phyloP scores from a whole-genome alignment of 2,888 invertebrate species.

The Lepidocyrtinus sp. region DNA sequence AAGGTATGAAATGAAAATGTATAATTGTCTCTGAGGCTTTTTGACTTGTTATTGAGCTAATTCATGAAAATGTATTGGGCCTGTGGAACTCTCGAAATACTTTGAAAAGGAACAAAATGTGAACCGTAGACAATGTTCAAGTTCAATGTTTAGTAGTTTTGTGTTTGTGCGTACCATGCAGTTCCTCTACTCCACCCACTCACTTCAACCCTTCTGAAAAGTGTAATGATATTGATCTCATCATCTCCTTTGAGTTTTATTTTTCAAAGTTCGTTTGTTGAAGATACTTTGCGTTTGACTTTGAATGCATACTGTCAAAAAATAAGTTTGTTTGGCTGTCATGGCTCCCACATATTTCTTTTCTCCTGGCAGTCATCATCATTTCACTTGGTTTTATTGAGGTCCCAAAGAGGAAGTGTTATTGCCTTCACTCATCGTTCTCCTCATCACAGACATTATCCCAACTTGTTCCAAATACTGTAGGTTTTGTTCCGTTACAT shows the following conservation, averaged over 20 bases:
- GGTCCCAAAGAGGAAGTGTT: constrained; percentile 32
- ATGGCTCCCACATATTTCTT: background rate
- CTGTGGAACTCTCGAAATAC: too few species aligned
- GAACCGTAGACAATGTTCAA: too few species aligned
- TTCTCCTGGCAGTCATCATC: background rate
- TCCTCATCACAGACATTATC: background rate
- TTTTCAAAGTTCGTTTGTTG: too few species aligned
- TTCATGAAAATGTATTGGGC: too few species aligned
- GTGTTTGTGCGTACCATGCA: constrained; percentile 20
- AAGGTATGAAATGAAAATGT: background rate
- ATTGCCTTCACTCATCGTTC: constrained; percentile 18
- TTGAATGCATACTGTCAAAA: constrained; percentile 3
- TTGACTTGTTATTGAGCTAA: too few species aligned
- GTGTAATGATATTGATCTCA: background rate
- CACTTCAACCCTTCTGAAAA: constrained; percentile 13
- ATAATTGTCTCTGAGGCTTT: too few species aligned
- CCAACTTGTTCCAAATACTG: background rate
- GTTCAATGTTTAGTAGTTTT: too few species aligned
- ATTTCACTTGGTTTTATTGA: background rate
- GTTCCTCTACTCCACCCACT: constrained; percentile 10
- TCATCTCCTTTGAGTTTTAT: background rate
- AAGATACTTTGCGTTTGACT: background rate
- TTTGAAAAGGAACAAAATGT: too few species aligned
- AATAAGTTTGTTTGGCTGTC: background rate
- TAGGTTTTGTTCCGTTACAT: background rate